These are phyloP conservation scores for Frankliniella intonsa DNA, from an alignment of 2,888 invertebrate species.

Conservation along the genomic window DNA sequence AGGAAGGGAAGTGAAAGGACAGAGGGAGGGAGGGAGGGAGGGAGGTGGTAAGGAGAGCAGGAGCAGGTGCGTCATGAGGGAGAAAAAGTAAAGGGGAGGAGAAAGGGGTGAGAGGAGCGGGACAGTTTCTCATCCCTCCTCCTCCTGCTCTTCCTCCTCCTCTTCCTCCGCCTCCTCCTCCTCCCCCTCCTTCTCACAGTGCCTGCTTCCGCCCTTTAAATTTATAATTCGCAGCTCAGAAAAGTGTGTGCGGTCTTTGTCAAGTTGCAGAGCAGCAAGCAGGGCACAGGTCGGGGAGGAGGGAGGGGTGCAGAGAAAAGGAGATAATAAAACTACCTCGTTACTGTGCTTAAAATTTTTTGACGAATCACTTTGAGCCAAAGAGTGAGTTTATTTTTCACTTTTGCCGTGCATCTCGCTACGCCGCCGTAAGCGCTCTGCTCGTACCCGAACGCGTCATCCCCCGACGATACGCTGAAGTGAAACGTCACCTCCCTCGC, in stretches of 20 bases:
- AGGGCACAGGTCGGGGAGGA: no score
- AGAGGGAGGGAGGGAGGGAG: neutral
- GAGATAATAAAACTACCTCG: no score
- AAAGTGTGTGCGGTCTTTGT: constrained; percentile 1
- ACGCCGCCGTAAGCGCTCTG: no score
- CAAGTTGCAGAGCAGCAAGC: neutral
- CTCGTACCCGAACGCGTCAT: no score
- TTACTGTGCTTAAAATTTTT: no score
- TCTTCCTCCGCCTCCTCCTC: neutral
- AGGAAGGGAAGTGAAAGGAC: neutral
- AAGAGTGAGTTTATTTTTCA: no score
- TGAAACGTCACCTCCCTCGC: no score
- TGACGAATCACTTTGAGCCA: no score
- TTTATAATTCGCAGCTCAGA: neutral
- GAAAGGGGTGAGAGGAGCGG: neutral
- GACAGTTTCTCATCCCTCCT: neutral
- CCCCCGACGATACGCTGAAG: no score
- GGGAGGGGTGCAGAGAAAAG: no score
- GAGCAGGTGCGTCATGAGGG: neutral
- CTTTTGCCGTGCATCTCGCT: no score
- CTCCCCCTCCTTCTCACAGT: neutral
- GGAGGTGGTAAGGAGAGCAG: neutral
- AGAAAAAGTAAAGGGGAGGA: neutral
- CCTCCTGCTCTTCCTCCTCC: neutral
- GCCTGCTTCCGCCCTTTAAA: neutral